Evolutionary conservation across 23 tunicate genomes (phyloP).

Genomic region (Phallusia fumigata): DNA sequence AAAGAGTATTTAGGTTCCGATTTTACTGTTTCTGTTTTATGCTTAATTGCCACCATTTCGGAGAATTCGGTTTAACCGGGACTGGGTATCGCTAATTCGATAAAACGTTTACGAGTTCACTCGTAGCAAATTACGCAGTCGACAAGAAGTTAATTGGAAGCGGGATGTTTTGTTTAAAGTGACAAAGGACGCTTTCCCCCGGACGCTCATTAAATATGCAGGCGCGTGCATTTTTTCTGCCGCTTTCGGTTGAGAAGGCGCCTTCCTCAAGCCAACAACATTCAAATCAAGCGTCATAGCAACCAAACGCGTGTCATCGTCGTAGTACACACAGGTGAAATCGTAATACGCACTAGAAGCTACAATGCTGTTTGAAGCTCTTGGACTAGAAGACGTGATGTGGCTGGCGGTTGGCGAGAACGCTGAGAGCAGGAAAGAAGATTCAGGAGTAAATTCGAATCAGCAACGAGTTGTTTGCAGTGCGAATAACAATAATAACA

Average conservation of each 20-base stretch:
- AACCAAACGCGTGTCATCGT: neutral
- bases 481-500: neutral
- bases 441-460: neutral
- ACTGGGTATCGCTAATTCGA: no score
- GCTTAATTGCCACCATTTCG: no score
- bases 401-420: slow-evolving; percentile 1
- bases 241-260: slow-evolving; percentile 17
- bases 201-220: slow-evolving; percentile 16
- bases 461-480: neutral
- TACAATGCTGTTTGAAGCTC: neutral
- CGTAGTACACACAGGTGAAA: no score
- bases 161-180: neutral
- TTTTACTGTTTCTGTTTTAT: no score
- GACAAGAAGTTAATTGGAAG: neutral
- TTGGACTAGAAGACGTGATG: slow-evolving; percentile 7
- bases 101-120: no score
- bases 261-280: neutral
- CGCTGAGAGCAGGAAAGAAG: neutral
- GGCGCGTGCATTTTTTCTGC: slow-evolving; percentile 22
- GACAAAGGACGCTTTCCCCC: neutral
- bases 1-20: no score
- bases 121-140: no score
- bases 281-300: neutral
- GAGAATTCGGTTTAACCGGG: no score
- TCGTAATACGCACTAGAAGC: no score